Evolutionary conservation across 2,113 vertebrate genomes (phyloP).

Genomic region (Nothobranchius kuhntae): DNA sequence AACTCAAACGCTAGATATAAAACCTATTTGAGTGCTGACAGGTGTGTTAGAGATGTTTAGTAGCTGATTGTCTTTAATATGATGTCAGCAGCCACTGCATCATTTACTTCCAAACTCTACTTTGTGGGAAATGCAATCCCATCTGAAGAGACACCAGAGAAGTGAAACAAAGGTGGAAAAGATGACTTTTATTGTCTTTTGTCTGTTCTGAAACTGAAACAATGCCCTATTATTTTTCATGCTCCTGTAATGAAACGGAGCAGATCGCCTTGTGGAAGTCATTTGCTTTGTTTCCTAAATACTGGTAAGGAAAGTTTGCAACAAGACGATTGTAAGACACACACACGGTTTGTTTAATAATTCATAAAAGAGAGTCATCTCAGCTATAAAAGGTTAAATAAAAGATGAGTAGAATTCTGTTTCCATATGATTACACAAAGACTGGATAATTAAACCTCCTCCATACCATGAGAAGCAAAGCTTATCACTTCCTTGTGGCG

Average conservation of each 20-base stretch:
- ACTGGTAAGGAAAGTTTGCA: constrained; percentile 38
- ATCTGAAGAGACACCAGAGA: constrained; percentile 44
- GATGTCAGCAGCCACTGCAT: constrained; percentile 24
- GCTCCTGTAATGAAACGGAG: constrained; percentile 35
- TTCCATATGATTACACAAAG: constrained; percentile 72
- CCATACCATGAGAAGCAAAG: constrained; percentile 62
- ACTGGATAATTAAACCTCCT: constrained; percentile 72
- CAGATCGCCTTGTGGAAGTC: constrained; percentile 42
- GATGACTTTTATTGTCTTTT: constrained; percentile 49
- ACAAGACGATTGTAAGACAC: constrained; percentile 35
- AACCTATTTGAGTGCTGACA: constrained; percentile 6
- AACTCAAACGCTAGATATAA: constrained; percentile 7
- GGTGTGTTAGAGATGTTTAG: constrained; percentile 12
- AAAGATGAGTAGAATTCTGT: constrained; percentile 67
- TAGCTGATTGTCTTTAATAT: constrained; percentile 10
- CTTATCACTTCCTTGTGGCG: constrained; percentile 66
- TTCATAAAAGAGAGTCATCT: constrained; percentile 62
- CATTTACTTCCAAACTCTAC: constrained; percentile 30
- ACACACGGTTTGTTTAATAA: constrained; percentile 66
- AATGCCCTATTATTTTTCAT: constrained; percentile 12
- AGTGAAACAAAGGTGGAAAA: constrained; percentile 35
- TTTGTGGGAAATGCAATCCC: constrained; percentile 50
- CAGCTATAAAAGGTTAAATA: constrained; percentile 70
- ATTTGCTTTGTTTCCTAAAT: constrained; percentile 30
- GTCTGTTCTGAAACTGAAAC: constrained; percentile 52